Evolutionary conservation across 1,140 invertebrate species (phyloP).

Genomic region (Limonius californicus): DNA sequence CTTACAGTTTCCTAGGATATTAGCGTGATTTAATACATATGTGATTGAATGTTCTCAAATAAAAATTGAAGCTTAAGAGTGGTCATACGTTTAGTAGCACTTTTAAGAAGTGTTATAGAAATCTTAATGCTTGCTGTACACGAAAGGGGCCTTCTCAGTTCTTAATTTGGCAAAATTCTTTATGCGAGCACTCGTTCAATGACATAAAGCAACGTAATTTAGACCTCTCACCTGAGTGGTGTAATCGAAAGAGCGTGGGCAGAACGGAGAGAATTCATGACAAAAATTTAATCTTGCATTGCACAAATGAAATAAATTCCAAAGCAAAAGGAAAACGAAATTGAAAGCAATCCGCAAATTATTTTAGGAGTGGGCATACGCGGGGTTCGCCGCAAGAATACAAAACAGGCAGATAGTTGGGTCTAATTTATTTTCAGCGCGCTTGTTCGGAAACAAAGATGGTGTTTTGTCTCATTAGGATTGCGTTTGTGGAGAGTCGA

Average conservation of each 20-base stretch:
- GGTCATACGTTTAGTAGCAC: too few species aligned
- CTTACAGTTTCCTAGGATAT: too few species aligned
- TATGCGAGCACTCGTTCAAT: too few species aligned
- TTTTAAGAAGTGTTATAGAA: too few species aligned
- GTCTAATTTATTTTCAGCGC: slow-evolving; percentile 23
- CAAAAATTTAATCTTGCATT: slow-evolving; percentile 40
- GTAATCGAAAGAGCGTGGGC: background rate
- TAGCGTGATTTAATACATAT: too few species aligned
- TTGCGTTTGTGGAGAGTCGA: slow-evolving; percentile 13
- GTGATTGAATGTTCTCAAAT: too few species aligned
- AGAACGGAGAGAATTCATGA: slow-evolving; percentile 4
- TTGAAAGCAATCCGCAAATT: slow-evolving; percentile 40
- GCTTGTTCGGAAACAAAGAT: slow-evolving; percentile 21
- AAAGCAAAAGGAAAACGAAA: slow-evolving; percentile 31
- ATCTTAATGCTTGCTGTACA: too few species aligned
- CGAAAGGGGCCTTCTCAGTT: too few species aligned
- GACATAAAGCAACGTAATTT: slow-evolving; percentile 2
- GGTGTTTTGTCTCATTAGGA: slow-evolving; percentile 27
- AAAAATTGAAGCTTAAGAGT: too few species aligned
- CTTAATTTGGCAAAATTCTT: too few species aligned
- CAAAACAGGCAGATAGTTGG: slow-evolving; percentile 19
- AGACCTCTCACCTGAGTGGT: background rate
- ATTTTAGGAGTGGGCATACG: slow-evolving; percentile 40
- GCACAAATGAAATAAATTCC: slow-evolving; percentile 38
- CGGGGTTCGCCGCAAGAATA: slow-evolving; percentile 26